Conservation (phyloP, 1,140 invertebrate genomes). For the Diabrotica virgifera region DNA sequence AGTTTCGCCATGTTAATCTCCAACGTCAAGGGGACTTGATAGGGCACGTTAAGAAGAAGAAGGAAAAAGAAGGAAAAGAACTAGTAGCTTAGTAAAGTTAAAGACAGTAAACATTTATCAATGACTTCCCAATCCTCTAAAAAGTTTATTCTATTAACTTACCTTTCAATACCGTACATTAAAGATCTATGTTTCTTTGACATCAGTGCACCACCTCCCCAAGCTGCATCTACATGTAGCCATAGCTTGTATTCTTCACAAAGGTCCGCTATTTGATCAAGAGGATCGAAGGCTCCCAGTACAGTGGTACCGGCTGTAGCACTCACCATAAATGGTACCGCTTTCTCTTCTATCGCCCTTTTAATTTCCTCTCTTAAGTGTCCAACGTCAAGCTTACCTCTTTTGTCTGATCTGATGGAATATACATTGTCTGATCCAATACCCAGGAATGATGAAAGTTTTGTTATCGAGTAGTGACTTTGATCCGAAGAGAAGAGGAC, state of each 20-base stretch:
- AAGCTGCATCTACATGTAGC: conserved; percentile 95
- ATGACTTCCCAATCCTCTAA: not conserved
- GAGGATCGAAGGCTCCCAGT: conserved; percentile 86
- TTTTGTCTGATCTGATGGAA: conserved; percentile 64
- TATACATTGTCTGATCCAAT: conserved; percentile 78
- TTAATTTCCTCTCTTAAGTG: conserved; percentile 72
- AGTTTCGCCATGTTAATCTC: too few species aligned
- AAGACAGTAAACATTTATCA: too few species aligned
- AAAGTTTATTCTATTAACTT: conserved; percentile 30
- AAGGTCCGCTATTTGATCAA: conserved; percentile 74
- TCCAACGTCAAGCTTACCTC: conserved; percentile 74
- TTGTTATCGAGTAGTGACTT: conserved; percentile 93
- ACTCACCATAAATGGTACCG: conserved; percentile 81
- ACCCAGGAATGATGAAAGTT: conserved; percentile 75
- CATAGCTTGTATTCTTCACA: conserved; percentile 83
- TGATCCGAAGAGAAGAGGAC: conserved; percentile 84
- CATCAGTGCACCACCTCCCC: conserved; percentile 86
- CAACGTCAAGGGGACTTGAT: too few species aligned
- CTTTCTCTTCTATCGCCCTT: conserved; percentile 63
- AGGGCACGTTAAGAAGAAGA: too few species aligned
- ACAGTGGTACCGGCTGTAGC: conserved; percentile 86
- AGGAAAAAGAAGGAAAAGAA: too few species aligned
- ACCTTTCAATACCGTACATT: conserved; percentile 75
- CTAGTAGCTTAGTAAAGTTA: too few species aligned
- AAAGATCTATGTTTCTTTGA: conserved; percentile 76